These are phyloP conservation scores for Cerceris ruficornis DNA, from an alignment of 2,888 invertebrate species.

Conservation along the genomic window DNA sequence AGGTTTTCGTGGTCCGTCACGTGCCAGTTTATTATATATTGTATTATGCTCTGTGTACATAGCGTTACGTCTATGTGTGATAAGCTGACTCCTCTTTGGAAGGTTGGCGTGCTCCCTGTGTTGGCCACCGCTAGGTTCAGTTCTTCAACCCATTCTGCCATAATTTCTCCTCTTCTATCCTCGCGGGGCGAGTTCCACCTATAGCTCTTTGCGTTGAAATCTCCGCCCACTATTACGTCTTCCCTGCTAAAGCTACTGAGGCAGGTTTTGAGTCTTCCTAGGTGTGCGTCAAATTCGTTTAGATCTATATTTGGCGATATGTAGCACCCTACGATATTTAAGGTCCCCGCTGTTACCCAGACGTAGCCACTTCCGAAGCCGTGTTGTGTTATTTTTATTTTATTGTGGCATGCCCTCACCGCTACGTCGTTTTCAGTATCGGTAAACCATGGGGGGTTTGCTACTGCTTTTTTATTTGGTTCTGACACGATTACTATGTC, in stretches of 20 bases:
- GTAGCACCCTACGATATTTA: not conserved
- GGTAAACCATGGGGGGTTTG: not conserved
- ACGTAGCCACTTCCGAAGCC: not conserved
- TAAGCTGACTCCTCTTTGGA: not conserved
- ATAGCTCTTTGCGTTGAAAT: not conserved
- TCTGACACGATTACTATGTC: conserved; percentile 6
- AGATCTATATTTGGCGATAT: not conserved
- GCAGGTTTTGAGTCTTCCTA: not conserved
- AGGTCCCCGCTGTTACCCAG: not conserved
- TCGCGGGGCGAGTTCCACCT: not conserved
- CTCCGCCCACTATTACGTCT: not conserved
- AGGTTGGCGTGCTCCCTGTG: not conserved
- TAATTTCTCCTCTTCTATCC: not conserved
- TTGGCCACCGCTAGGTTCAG: not conserved
- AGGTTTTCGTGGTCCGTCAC: conserved; percentile 1
- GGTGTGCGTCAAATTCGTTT: not conserved
- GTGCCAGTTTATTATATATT: not conserved
- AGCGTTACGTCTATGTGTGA: not conserved
- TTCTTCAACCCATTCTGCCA: not conserved
- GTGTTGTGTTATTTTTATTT: not conserved
- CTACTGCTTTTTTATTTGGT: not conserved
- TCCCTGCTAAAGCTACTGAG: not conserved
- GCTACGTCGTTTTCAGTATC: not conserved
- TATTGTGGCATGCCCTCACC: not conserved
- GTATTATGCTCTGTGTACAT: not conserved